Evolutionary conservation across 2,888 invertebrate species (phyloP).

Genomic region (Meliscaeva auricollis): DNA sequence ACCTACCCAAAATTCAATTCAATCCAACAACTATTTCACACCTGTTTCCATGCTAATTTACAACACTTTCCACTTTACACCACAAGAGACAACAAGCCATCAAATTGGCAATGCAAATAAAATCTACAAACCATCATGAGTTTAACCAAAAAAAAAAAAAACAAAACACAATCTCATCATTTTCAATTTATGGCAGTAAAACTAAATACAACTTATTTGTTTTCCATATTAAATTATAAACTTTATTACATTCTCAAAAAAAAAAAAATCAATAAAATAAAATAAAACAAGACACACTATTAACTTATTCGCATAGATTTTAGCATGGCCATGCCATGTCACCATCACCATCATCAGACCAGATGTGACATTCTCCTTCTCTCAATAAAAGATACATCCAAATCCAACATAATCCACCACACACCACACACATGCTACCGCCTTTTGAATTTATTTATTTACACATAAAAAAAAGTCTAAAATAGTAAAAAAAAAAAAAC

Average conservation of each 20-base stretch:
- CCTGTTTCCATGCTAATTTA: constrained; percentile 44
- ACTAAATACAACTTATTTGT: constrained; percentile 52
- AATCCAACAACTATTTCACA: constrained; percentile 39
- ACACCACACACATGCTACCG: constrained; percentile 31
- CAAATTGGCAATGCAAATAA: constrained; percentile 50
- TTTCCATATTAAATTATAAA: constrained; percentile 64
- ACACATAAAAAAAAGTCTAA: not conserved
- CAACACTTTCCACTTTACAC: constrained; percentile 30
- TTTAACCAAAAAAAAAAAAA: not conserved
- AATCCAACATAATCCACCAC: not conserved
- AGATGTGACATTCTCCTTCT: constrained; percentile 59
- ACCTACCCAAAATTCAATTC: not conserved
- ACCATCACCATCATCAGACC: constrained; percentile 13
- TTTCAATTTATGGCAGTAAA: constrained; percentile 58
- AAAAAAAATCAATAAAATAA: constrained; percentile 27
- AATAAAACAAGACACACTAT: no score
- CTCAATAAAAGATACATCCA: not conserved
- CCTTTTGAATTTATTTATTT: constrained; percentile 31
- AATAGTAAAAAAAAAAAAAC: constrained; percentile 38
- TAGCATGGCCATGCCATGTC: constrained; percentile 52
- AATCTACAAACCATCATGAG: constrained; percentile 6
- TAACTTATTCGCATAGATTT: constrained; percentile 45
- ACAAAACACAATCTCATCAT: constrained; percentile 21
- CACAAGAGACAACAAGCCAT: constrained; percentile 29
- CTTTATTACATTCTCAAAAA: constrained; percentile 64